Evolutionary conservation across 1,140 invertebrate genomes (phyloP).

Genomic region (Antheraea pernyi): DNA sequence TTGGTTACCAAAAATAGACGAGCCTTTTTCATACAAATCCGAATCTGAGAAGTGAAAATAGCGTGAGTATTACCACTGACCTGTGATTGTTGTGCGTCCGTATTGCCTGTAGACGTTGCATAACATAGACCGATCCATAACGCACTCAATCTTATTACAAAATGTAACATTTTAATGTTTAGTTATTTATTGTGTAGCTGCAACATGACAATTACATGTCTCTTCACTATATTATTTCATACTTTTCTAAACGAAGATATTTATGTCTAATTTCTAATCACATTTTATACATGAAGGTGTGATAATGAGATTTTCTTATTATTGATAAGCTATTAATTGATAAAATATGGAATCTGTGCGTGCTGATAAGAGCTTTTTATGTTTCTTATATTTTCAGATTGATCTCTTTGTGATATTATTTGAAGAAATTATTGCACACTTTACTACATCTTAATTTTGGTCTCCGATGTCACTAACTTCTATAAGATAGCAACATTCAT

Average conservation of each 20-base stretch:
- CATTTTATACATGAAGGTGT: constrained; percentile 23
- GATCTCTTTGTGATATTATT: neutral
- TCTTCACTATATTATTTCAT: constrained; percentile 1
- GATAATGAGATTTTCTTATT: constrained; percentile 6
- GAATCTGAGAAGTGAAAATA: no score
- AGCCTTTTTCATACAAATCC: no score
- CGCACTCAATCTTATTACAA: constrained; percentile 36
- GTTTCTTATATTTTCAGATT: neutral
- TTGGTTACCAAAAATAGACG: no score
- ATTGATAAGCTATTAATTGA: constrained; percentile 3
- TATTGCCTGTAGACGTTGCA: constrained; percentile 39
- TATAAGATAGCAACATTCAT: no score
- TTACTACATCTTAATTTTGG: neutral
- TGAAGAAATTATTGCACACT: neutral
- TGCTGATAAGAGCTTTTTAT: constrained; percentile 20
- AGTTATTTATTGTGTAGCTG: neutral
- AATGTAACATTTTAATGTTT: constrained; percentile 30
- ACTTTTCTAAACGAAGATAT: constrained; percentile 25
- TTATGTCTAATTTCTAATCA: constrained; percentile 32
- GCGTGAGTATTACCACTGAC: constrained; percentile 41
- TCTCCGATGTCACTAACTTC: no score
- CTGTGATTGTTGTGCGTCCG: constrained; percentile 55
- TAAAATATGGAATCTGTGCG: constrained; percentile 12
- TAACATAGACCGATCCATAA: constrained; percentile 35
- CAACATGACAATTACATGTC: neutral